Percentiles rank a stretch among this genome's conserved stretches.
phyloP scores from a whole-genome alignment of 2,888 invertebrate species.

The Linnaemya vulpina region DNA sequence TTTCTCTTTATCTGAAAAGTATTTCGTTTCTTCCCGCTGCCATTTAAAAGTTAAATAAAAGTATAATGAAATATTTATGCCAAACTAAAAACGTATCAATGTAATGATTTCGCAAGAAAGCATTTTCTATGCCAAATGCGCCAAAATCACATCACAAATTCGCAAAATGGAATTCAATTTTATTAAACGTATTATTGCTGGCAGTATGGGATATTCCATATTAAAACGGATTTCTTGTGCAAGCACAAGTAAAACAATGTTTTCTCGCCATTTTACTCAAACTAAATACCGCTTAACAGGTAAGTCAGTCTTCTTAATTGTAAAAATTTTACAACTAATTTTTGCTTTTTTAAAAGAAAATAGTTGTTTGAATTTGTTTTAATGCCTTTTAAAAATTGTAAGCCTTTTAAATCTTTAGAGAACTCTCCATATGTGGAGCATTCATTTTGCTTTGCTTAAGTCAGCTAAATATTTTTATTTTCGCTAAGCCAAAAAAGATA shows the following conservation, averaged over 20 bases:
- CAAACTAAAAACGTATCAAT: constrained; percentile 57
- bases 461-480: constrained; percentile 58
- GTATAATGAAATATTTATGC: constrained; percentile 35
- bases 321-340: too few relatives aligned
- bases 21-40: constrained; percentile 1
- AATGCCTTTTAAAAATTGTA: too few relatives aligned
- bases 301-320: too few relatives aligned
- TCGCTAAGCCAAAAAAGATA: constrained; percentile 27
- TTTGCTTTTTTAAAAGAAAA: too few relatives aligned
- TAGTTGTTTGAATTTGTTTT: too few relatives aligned
- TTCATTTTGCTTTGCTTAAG: constrained; percentile 52
- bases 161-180: constrained; percentile 35
- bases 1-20: not conserved
- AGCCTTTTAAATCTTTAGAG: too few relatives aligned
- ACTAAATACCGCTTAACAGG: too few relatives aligned
- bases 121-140: constrained; percentile 67
- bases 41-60: constrained; percentile 35
- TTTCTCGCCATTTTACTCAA: too few relatives aligned
- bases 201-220: not conserved
- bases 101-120: constrained; percentile 59
- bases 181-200: not conserved
- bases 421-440: constrained; percentile 2
- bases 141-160: constrained; percentile 63
- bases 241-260: too few relatives aligned
- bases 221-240: not conserved